Evolutionary conservation across 1,140 invertebrate genomes (phyloP), one percentile per base, ranked within the genome.

Genomic region (Drosophila eugracilis): DNA sequence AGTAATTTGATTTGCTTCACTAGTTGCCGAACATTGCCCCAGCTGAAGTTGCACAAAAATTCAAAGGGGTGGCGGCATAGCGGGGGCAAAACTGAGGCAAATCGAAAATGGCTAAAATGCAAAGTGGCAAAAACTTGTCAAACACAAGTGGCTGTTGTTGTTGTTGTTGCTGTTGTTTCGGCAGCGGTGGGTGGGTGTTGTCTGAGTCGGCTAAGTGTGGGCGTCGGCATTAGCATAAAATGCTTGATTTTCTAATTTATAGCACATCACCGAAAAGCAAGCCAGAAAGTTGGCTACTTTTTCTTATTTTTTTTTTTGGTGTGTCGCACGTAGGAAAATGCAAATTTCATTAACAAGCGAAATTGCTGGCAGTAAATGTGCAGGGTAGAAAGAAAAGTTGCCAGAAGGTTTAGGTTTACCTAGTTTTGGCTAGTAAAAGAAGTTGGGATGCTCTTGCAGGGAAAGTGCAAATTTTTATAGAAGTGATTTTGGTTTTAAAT

Each of bases 291-390:
- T 88, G 50, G 75, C 52, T 72, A 21, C 55, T 71, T 73, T 36
- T 53, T 62, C 17, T 71, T 73, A 28, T 37, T 41, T 74, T 50
- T 70, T 72, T 24, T 47, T 74, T 50, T 55, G 32, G 66, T 81
- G 54, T 81, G 71, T 77, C 78, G 74, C 85, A 89, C 79, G 85
- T 89, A 80, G 77, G 66, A 74, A 80, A 89, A 85, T 89, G 85
- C 85, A 89, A 89, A 89, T 89, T 89, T 89, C 84, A 89, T 89
- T 89, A 89, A 89, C 84, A 79, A 89, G 78, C 79, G 42, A 86
- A 86, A 86, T 83, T 78, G 83, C 78, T 58, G 55, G 37, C 65
- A 67, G 76, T 77, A 85, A 77, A 83, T 69, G 60, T 63, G 48
- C 34, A 63, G 19, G 21, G 28, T 19, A 47, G 3, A 19, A 17